These are phyloP conservation scores for Caerostris darwini DNA, from an alignment of 1,140 invertebrate species.

Conservation along the genomic window DNA sequence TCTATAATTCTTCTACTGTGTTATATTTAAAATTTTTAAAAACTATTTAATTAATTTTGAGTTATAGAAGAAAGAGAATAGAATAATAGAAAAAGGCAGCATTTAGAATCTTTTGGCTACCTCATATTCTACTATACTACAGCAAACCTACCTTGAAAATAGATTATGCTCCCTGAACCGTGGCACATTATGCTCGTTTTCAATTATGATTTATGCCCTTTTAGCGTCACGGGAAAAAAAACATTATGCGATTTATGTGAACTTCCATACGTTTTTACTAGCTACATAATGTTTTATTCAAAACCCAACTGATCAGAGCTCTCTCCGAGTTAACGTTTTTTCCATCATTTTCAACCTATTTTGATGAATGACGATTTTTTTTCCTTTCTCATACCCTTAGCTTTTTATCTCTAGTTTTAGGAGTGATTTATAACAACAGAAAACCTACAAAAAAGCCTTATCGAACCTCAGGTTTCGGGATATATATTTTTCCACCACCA, in stretches of 20 bases:
- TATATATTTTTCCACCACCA: not conserved
- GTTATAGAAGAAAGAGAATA: no score
- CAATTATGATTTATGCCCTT: constrained; percentile 8
- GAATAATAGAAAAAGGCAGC: no score
- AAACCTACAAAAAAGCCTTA: constrained; percentile 12
- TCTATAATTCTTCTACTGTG: no score
- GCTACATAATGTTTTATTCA: not conserved
- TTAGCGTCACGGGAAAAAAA: not conserved
- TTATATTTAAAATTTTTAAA: no score
- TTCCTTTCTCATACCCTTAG: not conserved
- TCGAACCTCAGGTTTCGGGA: constrained; percentile 7
- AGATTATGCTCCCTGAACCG: not conserved
- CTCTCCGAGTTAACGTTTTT: not conserved
- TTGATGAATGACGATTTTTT: not conserved
- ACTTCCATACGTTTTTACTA: not conserved
- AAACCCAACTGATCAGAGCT: not conserved
- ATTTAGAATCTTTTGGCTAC: no score
- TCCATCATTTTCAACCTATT: not conserved
- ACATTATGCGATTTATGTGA: not conserved
- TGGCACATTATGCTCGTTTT: not conserved
- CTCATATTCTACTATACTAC: no score
- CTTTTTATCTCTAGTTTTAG: constrained; percentile 37
- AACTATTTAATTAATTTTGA: no score
- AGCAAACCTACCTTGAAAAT: no score
- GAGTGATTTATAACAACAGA: constrained; percentile 36